phyloP scores from a whole-genome alignment of 2,113 vertebrate species.

The Tautogolabrus adspersus region DNA sequence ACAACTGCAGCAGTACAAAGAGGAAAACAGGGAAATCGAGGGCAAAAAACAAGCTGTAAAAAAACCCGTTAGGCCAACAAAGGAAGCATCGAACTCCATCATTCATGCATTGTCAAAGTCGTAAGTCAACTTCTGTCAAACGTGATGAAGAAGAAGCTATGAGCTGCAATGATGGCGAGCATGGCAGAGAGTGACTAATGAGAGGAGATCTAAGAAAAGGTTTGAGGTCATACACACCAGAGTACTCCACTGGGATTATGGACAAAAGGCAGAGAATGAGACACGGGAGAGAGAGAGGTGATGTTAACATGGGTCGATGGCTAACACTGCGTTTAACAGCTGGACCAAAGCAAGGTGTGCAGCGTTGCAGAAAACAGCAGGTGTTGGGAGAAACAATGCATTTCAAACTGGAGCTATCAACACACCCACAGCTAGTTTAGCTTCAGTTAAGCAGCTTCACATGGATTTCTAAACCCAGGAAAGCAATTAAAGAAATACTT shows the following conservation, averaged over 20 bases:
- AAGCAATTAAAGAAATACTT: neutral
- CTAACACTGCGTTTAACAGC: slow-evolving; percentile 31
- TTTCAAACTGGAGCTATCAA: neutral
- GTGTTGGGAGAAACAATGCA: neutral
- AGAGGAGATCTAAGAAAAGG: slow-evolving; percentile 52
- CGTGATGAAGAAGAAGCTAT: slow-evolving; percentile 47
- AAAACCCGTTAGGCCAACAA: slow-evolving; percentile 57
- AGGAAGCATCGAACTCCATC: slow-evolving; percentile 34
- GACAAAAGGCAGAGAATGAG: slow-evolving; percentile 90
- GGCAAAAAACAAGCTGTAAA: slow-evolving; percentile 52
- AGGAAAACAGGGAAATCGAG: slow-evolving; percentile 37
- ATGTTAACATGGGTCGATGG: slow-evolving; percentile 74
- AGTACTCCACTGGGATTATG: slow-evolving; percentile 97
- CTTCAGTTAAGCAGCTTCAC: neutral
- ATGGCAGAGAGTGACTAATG: slow-evolving; percentile 50
- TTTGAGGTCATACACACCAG: slow-evolving; percentile 96
- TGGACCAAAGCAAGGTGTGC: slow-evolving; percentile 44
- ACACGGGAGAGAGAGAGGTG: slow-evolving; percentile 87
- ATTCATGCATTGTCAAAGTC: slow-evolving; percentile 52
- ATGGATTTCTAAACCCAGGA: neutral
- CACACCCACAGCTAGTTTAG: neutral
- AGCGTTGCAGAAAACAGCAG: slow-evolving; percentile 26
- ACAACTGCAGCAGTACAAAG: slow-evolving; percentile 9
- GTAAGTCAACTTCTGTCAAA: slow-evolving; percentile 19
- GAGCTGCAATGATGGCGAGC: slow-evolving; percentile 33